Conservation (phyloP, 2,888 invertebrate species). For the Athripsodes cinereus region DNA sequence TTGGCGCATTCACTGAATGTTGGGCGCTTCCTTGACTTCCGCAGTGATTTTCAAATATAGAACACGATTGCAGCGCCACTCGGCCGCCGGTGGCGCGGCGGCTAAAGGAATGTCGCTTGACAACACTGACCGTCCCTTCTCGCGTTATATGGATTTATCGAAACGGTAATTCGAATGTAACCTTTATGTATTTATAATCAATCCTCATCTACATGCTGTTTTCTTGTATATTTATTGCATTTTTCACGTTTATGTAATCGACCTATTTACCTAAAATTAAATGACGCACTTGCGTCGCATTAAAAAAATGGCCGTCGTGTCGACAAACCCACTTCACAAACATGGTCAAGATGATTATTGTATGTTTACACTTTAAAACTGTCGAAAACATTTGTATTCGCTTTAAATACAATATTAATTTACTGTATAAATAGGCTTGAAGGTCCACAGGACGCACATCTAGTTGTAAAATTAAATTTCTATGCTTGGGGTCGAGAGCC, state of each 20-base stretch:
- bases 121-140: conserved; percentile 22
- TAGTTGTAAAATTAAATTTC: not conserved
- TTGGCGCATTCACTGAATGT: not conserved
- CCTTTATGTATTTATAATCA: not conserved
- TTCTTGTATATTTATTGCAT: not conserved
- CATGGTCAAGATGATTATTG: conserved; percentile 13
- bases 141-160: not conserved
- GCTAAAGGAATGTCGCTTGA: conserved; percentile 13
- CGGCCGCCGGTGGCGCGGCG: conserved; percentile 16
- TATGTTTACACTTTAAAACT: not conserved
- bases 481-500: not conserved
- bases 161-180: not conserved
- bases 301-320: conserved; percentile 24
- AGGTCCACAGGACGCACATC: not conserved
- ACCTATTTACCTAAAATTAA: not conserved
- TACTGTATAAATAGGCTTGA: not conserved
- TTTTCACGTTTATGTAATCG: not conserved
- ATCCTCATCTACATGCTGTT: not conserved
- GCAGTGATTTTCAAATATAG: conserved; percentile 7
- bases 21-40: conserved; percentile 7
- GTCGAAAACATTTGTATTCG: not conserved
- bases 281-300: conserved; percentile 20
- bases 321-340: conserved; percentile 19
- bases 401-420: conserved; percentile 1
- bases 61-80: not conserved